Percentiles rank a stretch among this genome's conserved stretches.
These are phyloP conservation scores for Malurus splendens DNA, from an alignment of 2,797 vertebrate species.

Conservation along the genomic window DNA sequence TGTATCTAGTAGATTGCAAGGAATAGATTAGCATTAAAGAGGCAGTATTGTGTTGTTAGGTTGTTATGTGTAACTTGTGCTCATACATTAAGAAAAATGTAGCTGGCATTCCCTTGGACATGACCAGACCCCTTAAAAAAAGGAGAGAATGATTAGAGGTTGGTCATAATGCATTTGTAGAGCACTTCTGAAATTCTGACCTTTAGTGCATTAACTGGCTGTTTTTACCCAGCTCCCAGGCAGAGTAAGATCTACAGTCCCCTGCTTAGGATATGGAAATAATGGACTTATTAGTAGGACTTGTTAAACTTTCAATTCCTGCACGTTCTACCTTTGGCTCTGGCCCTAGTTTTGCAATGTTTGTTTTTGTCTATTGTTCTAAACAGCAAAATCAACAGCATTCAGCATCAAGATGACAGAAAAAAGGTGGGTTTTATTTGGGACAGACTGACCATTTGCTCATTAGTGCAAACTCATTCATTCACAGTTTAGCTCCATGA, in stretches of 20 bases:
- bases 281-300: conserved; percentile 46
- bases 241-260: conserved; percentile 23
- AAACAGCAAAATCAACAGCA: background rate
- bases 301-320: conserved; percentile 31
- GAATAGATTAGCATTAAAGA: conserved; percentile 96
- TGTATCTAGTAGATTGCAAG: conserved; percentile 88
- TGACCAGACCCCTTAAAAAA: conserved; percentile 75
- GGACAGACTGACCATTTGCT: background rate
- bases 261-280: conserved; percentile 41
- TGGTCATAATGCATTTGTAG: conserved; percentile 65
- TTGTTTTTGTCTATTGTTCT: background rate
- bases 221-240: conserved; percentile 59
- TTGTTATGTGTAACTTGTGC: conserved; percentile 84
- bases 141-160: conserved; percentile 70
- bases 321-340: conserved; percentile 12
- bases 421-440: background rate
- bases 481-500: background rate
- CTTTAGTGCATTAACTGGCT: conserved; percentile 66
- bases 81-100: conserved; percentile 85
- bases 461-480: background rate
- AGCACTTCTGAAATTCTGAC: conserved; percentile 70
- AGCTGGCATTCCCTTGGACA: conserved; percentile 79
- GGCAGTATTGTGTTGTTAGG: conserved; percentile 85
- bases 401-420: background rate
- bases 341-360: background rate